Base-by-base conservation (phyloP, 2,113 vertebrate species). In the Pleuronectes platessa region DNA sequence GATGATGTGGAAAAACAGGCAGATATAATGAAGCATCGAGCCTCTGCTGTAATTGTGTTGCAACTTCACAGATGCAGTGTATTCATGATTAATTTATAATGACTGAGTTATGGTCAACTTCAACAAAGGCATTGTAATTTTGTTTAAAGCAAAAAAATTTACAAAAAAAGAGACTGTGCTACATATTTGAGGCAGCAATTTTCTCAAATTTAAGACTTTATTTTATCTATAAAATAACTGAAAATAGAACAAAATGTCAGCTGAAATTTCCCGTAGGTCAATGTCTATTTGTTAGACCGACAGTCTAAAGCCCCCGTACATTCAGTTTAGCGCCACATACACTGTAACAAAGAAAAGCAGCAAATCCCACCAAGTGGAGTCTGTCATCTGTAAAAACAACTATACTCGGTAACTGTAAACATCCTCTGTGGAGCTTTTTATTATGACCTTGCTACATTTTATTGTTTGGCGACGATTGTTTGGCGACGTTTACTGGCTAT, bases 21-120 rank as follows among this genome's bases (percentile, higher is more conserved):
- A 27, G 67, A 15, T 0, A 35, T 61, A 71, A 53, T 54, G 2
- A n/a, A 65, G 49, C 62, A 72, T 5, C 72, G 71, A 21, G 20
- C 5, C 71, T 45, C 42, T 61, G n/a, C 24, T 81, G 40, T 40
- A 35, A 69, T 17, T 42, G 45, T 49, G 35, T 11, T 59, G 5
- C 31, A 61, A 9, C 63, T n/a, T 37, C 42, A 55, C 18, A 53
- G 56, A 74, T 14, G 74, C 55, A 70, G 23, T 61, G 45, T 61
- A 31, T 67, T 79, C 76, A 64, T 76, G 74, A 83, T 76, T 68
- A 26, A 65, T 67, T 67, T 7, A 27, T 66, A 14, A 24, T 47
- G 21, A 75, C 61, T 63, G 80, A 59, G 68, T 72, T 69, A 69
- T 42, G 53, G 0, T 66, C 27, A 20, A 13, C 4, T 7, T 61